Evolutionary conservation across 2,797 vertebrate genomes (phyloP).

Genomic region (Sylvia borin): DNA sequence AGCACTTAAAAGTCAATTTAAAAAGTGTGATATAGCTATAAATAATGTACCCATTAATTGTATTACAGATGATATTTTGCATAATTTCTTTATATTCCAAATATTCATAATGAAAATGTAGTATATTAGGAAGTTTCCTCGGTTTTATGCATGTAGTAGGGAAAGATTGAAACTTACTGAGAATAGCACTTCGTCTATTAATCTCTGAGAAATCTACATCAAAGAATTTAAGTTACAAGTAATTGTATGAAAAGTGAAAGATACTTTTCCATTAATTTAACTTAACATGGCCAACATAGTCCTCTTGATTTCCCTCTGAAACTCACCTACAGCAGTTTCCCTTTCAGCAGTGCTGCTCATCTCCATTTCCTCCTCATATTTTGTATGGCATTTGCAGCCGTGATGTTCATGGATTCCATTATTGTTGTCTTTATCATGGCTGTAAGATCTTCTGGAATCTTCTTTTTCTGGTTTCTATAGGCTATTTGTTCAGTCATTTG

Average conservation of each 20-base stretch:
- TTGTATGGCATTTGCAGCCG: background rate
- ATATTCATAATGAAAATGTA: constrained; percentile 9
- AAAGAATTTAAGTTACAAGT: background rate
- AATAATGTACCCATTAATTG: constrained; percentile 45
- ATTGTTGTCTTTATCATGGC: background rate
- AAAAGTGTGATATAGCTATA: constrained; percentile 1
- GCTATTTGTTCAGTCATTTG: background rate
- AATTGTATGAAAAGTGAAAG: background rate
- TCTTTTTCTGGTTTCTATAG: background rate
- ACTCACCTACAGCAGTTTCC: background rate
- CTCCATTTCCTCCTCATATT: background rate
- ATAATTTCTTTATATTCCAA: constrained; percentile 47
- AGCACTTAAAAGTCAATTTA: constrained; percentile 61
- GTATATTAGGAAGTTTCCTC: background rate
- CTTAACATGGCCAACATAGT: background rate
- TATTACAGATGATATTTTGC: constrained; percentile 18
- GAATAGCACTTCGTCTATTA: background rate
- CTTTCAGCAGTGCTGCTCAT: background rate
- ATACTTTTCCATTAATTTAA: background rate
- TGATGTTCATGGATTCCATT: background rate
- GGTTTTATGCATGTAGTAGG: background rate
- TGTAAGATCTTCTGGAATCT: background rate
- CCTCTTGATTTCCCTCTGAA: background rate
- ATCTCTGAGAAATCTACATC: background rate
- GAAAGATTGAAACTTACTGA: background rate